Evolutionary conservation across 2,113 vertebrate genomes (phyloP).

Genomic region (Sigmodon hispidus): DNA sequence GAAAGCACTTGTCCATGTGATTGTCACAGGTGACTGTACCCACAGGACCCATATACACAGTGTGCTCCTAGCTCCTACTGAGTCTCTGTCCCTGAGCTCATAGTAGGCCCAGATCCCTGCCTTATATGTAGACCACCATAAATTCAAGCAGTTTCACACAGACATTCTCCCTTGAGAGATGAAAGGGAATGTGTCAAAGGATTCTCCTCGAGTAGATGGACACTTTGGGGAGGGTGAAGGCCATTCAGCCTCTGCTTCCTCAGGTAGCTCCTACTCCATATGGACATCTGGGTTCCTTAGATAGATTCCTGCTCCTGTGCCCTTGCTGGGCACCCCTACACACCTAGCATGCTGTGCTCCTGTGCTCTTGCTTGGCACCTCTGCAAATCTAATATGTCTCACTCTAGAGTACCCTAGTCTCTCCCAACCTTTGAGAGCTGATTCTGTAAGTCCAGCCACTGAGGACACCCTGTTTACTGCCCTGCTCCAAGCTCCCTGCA

Average conservation of each 20-base stretch:
- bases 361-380: background rate
- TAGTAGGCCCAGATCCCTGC: background rate
- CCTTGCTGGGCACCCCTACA: background rate
- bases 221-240: background rate
- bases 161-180: background rate
- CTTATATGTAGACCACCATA: background rate
- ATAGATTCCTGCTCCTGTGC: background rate
- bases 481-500: background rate
- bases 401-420: no score
- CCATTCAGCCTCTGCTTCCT: background rate
- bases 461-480: background rate
- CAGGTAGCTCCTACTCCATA: background rate
- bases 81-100: background rate
- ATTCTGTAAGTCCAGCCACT: background rate
- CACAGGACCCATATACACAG: rapidly evolving
- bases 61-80: background rate
- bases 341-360: background rate
- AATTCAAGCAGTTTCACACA: rapidly evolving
- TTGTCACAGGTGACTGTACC: rapidly evolving
- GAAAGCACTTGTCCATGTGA: background rate
- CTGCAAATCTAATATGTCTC: no score
- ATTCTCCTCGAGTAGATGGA: background rate
- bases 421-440: background rate
- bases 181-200: rapidly evolving
- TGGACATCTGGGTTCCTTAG: background rate